These are phyloP conservation scores for Catharus ustulatus DNA, from an alignment of 2,797 vertebrate species.

Conservation along the genomic window DNA sequence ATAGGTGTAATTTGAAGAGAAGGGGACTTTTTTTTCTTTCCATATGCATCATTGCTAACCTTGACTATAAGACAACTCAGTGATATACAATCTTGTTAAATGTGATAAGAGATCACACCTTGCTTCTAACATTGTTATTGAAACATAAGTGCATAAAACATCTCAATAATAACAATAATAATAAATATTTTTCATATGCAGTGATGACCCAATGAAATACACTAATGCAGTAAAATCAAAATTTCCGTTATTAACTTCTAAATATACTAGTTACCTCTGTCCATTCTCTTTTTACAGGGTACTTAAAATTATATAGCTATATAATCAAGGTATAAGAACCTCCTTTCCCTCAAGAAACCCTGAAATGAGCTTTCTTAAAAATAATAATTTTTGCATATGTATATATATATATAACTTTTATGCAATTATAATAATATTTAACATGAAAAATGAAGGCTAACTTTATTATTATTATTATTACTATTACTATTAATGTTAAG, in stretches of 20 bases:
- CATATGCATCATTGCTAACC: not conserved
- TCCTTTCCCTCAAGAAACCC: not conserved
- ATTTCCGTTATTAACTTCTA: not conserved
- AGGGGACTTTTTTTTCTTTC: not conserved
- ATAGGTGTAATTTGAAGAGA: not conserved
- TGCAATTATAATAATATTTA: not conserved
- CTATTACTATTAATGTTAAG: not conserved
- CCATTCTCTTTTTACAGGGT: not conserved
- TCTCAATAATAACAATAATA: not conserved
- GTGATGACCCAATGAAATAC: not conserved
- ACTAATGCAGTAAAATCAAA: not conserved
- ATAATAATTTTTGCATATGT: not conserved
- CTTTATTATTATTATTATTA: no score
- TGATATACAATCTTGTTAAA: not conserved
- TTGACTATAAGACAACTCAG: not conserved
- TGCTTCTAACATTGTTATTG: not conserved
- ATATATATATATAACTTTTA: not conserved
- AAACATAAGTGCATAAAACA: not conserved
- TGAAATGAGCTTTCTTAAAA: not conserved
- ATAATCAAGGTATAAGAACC: not conserved
- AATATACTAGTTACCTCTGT: not conserved
- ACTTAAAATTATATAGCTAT: not conserved
- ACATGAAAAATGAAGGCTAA: not conserved
- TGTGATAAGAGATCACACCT: not conserved
- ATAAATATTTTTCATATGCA: not conserved